These are phyloP conservation scores for Knipowitschia caucasica DNA, from an alignment of 2,797 vertebrate species.

Conservation along the genomic window DNA sequence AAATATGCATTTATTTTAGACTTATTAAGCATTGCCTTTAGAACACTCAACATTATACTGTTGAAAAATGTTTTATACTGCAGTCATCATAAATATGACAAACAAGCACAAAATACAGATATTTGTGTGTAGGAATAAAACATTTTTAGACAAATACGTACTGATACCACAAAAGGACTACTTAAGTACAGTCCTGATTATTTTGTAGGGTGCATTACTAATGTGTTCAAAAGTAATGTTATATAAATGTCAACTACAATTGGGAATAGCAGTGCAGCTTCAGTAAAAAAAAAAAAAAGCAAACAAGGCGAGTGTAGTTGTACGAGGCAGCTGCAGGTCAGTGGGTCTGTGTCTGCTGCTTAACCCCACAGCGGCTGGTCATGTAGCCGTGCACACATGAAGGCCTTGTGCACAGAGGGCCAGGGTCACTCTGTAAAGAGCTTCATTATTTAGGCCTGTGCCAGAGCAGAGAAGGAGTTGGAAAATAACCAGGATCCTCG, in stretches of 20 bases:
- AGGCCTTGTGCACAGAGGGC: slow-evolving; percentile 72
- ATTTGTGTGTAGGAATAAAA: too few species aligned
- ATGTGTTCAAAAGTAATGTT: background rate
- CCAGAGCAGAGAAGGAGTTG: slow-evolving; percentile 67
- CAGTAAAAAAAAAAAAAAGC: background rate
- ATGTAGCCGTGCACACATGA: slow-evolving; percentile 70
- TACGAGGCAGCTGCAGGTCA: slow-evolving; percentile 40
- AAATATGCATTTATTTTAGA: too few species aligned
- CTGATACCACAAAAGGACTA: too few species aligned
- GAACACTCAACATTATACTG: too few species aligned
- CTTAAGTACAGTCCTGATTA: too few species aligned
- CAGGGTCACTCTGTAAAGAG: slow-evolving; percentile 62
- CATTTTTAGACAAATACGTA: too few species aligned
- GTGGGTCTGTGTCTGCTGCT: slow-evolving; percentile 45
- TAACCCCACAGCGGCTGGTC: slow-evolving; percentile 41
- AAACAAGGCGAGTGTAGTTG: too few species aligned
- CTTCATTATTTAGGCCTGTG: slow-evolving; percentile 72
- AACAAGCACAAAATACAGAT: too few species aligned
- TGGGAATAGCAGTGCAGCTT: background rate
- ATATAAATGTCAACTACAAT: too few species aligned
- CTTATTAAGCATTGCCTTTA: too few species aligned
- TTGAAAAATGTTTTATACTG: too few species aligned
- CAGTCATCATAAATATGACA: too few species aligned
- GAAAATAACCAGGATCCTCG: slow-evolving; percentile 71
- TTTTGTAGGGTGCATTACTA: background rate